These are phyloP conservation scores for Microcebus lehilahytsara DNA, from an alignment of 2,113 vertebrate species.

Conservation along the genomic window DNA sequence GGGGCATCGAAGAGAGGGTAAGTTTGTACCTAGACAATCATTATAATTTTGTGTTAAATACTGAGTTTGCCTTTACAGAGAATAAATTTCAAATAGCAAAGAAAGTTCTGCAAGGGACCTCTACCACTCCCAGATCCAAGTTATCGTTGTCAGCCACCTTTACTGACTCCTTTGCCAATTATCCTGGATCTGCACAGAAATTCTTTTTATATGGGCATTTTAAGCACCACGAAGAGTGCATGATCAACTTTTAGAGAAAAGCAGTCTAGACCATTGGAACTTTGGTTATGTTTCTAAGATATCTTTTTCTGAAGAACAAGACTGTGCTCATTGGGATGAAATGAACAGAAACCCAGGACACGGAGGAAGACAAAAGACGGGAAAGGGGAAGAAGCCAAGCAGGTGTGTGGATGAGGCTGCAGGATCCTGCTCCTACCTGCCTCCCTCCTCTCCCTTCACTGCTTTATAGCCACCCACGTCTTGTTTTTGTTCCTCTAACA, in stretches of 20 bases:
- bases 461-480: neutral
- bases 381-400: neutral
- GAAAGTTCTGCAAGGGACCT: neutral
- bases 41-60: slow-evolving; percentile 22
- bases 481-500: neutral
- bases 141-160: neutral
- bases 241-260: slow-evolving; percentile 15
- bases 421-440: neutral
- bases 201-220: neutral
- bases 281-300: neutral
- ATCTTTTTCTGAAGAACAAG: neutral
- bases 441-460: neutral
- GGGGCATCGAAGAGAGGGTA: neutral
- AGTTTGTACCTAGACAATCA: neutral
- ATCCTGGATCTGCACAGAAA: neutral
- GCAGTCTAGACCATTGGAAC: neutral
- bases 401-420: neutral
- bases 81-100: neutral
- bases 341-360: neutral
- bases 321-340: neutral
- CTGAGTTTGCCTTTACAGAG: slow-evolving; percentile 1
- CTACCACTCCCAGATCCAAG: neutral
- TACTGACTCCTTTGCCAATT: neutral
- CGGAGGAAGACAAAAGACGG: neutral
- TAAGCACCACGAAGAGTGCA: neutral